Evolutionary conservation across 2,113 vertebrate species (phyloP), one percentile per base, ranked within the genome.

Genomic region (Cichladusa arquata): DNA sequence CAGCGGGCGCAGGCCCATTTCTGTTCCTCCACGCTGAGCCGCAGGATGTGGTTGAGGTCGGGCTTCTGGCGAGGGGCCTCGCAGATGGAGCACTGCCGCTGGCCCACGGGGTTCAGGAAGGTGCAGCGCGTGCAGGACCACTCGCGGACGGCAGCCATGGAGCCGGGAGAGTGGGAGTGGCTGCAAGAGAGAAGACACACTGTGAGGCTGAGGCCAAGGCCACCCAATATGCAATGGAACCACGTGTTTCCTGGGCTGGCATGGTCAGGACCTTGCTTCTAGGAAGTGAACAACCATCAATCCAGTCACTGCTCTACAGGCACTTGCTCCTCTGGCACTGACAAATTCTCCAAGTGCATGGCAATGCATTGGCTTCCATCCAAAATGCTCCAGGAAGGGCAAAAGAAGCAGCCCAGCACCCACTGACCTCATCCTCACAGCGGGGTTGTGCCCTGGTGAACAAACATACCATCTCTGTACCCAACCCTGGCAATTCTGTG

Each of bases 51-150:
- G 96, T 99, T 99, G 14, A 99, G 98, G 96, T 99, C 99, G 0
- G 99, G 99, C 70, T 99, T 99, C 97, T 99, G 99, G 20, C 99
- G 99, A 1, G 99, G 99, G 1, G 99, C 99, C 97, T 99, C 99
- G 1, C 99, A 99, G 94, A 99, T 99, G 96, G 99, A 99, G 97
- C 99, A 99, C 95, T 99, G 99, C 36, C 99, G 98, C 84, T 99
- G 98, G 31, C 98, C 98, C 0, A 98, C 98, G 0, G 98, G 98
- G 91, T 99, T 99, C 95, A 99, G 95, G 97, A 99, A 99, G 90
- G 99, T 99, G 97, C 99, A 99, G 96, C 99, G 99, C 31, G 98
- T 98, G 86, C 99, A 99, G 73, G 99, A 99, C 99, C 99, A 99
- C 97, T 99, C 99, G 16, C 97, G 98, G n/a, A 98, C 98, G 0